Evolutionary conservation across 30 jellyfish, hydroid and myxozoan species (phyloP), one percentile per base, ranked within the genome.

Genomic region (Turritopsis dohrnii): DNA sequence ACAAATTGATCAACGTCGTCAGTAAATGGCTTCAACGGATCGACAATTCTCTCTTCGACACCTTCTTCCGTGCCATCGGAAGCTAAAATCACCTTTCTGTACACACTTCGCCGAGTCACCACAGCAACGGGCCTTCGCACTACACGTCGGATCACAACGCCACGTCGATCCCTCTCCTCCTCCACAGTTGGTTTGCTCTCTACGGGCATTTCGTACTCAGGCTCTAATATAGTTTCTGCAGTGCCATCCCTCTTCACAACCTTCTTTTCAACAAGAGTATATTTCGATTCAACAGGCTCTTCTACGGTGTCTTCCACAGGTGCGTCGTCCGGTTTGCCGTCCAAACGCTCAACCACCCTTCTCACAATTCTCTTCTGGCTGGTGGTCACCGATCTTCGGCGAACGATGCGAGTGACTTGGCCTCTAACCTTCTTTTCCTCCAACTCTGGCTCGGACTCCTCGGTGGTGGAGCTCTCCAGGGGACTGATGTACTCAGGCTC

Each of bases 161-260:
- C 66, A 41, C 21, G 75, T 17, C 28, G 24, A 26, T 18, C 25
- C 29, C 8, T 19, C 71, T 82, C 89, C 28, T 29, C 53, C 24
- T 79, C 85, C 22, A 79, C 29, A 13, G 83, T 24, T 1, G 87
- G 87, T 52, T 52, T 84, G 23, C 94, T 84, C 23, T 74, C 89
- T n/a, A 52, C 93, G 0, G 96, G 96, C 91, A 91, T 21, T 71
- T 87, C 95, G 75, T 91, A 91, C 26, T 84, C 87, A 19, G 97
- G 97, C 85, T 82, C 89, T 76, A 65, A 87, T 20, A 69, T 84
- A 22, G 82, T 79, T 52, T 81, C 88, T 18, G 88, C 13, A 16
- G 85, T 81, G n/a, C 88, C 88, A 87, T 81, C 88, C 16, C 86
- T 81, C 28, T 31, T 82, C 0, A 83, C 52, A 17, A 88, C 85